phyloP scores from a whole-genome alignment of 2,113 vertebrate genomes.

The Tachysurus vachellii region DNA sequence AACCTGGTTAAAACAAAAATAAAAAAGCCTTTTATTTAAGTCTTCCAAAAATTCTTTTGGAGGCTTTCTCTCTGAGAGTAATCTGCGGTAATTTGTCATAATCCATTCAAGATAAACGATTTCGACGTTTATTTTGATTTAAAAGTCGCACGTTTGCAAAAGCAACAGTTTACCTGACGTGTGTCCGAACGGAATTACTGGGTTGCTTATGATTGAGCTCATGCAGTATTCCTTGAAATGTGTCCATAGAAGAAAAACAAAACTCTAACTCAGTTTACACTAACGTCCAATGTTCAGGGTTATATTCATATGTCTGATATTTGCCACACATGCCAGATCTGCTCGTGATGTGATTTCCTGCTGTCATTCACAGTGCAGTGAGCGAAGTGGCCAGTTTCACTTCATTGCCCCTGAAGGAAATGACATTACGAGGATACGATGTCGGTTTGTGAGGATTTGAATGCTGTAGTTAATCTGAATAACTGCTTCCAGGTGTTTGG shows the following conservation, averaged over 20 bases:
- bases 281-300: neutral
- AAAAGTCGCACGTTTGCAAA: neutral
- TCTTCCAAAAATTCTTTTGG: neutral
- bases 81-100: neutral
- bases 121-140: conserved; percentile 17
- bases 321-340: neutral
- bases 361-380: conserved; percentile 14
- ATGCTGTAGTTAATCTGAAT: conserved; percentile 46
- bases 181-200: conserved; percentile 4
- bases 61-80: neutral
- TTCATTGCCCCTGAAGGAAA: conserved; percentile 32
- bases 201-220: neutral
- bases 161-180: neutral
- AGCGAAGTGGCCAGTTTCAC: conserved; percentile 33
- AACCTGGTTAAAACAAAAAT: neutral
- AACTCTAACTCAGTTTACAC: neutral
- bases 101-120: conserved; percentile 20
- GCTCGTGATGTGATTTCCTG: neutral
- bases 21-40: neutral
- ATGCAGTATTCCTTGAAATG: neutral
- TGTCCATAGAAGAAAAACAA: neutral
- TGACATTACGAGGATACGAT: conserved; percentile 40
- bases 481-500: conserved; percentile 50
- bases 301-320: neutral
- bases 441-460: conserved; percentile 47